Evolutionary conservation across 2,113 vertebrate genomes (phyloP).

Genomic region (Tetrao urogallus): DNA sequence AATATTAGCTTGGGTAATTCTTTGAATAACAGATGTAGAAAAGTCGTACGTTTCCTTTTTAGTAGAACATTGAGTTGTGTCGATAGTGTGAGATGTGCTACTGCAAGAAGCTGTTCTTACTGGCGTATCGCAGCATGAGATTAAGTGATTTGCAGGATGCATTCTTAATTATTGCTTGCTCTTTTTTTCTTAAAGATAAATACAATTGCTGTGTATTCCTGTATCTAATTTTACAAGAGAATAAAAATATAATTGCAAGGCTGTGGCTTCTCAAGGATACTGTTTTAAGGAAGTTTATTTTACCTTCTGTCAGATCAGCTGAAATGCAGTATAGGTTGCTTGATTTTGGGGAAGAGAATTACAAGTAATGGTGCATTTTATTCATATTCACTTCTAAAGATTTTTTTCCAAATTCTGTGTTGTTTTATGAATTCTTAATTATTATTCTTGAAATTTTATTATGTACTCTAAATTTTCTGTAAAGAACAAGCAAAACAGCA

Average conservation of each 20-base stretch:
- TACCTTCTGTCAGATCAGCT: neutral
- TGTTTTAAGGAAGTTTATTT: neutral
- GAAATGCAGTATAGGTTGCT: neutral
- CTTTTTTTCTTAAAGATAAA: neutral
- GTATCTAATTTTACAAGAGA: neutral
- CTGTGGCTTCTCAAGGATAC: neutral
- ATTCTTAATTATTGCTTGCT: slow-evolving; percentile 25
- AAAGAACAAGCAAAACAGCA: neutral
- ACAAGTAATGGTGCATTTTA: neutral
- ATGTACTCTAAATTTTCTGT: neutral
- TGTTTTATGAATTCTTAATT: neutral
- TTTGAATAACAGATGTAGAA: neutral
- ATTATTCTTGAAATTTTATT: neutral
- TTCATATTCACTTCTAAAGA: neutral
- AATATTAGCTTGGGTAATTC: neutral
- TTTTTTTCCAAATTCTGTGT: neutral
- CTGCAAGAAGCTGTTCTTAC: neutral
- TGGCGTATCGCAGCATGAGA: neutral
- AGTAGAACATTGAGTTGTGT: neutral
- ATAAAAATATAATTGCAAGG: neutral
- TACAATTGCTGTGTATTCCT: neutral
- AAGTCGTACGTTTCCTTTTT: neutral
- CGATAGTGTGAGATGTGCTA: neutral
- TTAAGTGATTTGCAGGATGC: neutral
- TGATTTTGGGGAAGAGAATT: neutral